phyloP scores from a whole-genome alignment of 2,797 vertebrate genomes.

The Chloroceryle amazona region DNA sequence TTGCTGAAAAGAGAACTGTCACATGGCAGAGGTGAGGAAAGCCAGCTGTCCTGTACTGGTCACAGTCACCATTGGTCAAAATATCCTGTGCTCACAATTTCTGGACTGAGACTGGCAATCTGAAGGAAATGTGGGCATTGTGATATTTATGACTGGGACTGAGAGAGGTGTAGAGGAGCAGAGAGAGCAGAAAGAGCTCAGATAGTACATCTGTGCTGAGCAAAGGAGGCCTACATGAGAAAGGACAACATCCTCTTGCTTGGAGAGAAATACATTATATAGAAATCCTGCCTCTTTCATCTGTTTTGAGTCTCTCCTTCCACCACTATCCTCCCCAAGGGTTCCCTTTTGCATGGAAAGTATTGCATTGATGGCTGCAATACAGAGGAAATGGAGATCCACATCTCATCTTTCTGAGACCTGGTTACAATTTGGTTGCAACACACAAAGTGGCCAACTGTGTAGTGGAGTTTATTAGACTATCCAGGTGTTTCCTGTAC shows the following conservation, averaged over 20 bases:
- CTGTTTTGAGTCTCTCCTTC: slow-evolving; percentile 41
- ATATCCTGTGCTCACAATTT: not conserved
- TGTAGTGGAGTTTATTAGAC: slow-evolving; percentile 69
- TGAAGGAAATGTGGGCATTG: not conserved
- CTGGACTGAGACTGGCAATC: not conserved
- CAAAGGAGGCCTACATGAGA: not conserved
- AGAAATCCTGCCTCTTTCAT: slow-evolving; percentile 38
- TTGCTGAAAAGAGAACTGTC: not conserved
- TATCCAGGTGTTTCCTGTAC: slow-evolving; percentile 74
- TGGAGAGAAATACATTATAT: slow-evolving; percentile 20
- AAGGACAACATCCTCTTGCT: slow-evolving; percentile 46
- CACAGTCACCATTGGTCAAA: not conserved
- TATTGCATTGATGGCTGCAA: not conserved
- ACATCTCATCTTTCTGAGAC: slow-evolving; percentile 59
- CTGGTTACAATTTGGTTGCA: slow-evolving; percentile 72
- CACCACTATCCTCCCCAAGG: not conserved
- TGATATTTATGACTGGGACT: not conserved
- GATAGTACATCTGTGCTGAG: not conserved
- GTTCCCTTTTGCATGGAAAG: slow-evolving; percentile 6
- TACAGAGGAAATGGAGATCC: slow-evolving; percentile 62
- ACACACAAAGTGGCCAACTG: slow-evolving; percentile 61
- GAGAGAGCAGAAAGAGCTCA: not conserved
- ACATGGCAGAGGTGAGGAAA: not conserved
- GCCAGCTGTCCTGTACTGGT: not conserved
- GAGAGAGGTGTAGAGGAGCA: not conserved